Conservation (phyloP, 2,113 vertebrate genomes). For the Monarcha castaneiventris region DNA sequence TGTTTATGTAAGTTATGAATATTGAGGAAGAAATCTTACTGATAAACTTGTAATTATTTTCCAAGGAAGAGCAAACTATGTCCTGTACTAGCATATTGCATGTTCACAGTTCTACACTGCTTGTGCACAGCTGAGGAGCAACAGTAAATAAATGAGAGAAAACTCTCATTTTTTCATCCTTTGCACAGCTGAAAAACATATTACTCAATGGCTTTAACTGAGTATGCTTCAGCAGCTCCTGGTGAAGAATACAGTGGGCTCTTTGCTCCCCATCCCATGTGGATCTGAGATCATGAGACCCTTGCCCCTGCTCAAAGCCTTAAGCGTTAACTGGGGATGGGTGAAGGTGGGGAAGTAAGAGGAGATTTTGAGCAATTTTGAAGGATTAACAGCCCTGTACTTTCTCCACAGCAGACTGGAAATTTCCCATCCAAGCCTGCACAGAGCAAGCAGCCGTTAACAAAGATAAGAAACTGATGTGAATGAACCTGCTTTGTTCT, state of each 20-base stretch:
- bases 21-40: not conserved
- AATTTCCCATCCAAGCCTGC: not conserved
- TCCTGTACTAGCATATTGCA: not conserved
- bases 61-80: not conserved
- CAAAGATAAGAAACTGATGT: not conserved
- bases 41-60: not conserved
- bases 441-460: not conserved
- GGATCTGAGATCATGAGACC: not conserved
- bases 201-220: not conserved
- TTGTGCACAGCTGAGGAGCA: not conserved
- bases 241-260: not conserved
- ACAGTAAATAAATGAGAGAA: not conserved
- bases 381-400: not conserved
- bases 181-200: not conserved
- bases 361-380: not conserved
- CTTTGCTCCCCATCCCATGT: not conserved
- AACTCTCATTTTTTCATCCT: not conserved
- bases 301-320: not conserved
- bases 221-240: not conserved
- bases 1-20: not conserved
- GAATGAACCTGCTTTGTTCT: not conserved
- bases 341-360: not conserved
- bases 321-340: not conserved
- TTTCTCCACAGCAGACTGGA: not conserved
- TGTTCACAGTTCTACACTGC: not conserved